Percentiles rank a stretch among this genome's conserved stretches.
Conservation (phyloP, 2,113 vertebrate genomes). For the Panthera tigris region DNA sequence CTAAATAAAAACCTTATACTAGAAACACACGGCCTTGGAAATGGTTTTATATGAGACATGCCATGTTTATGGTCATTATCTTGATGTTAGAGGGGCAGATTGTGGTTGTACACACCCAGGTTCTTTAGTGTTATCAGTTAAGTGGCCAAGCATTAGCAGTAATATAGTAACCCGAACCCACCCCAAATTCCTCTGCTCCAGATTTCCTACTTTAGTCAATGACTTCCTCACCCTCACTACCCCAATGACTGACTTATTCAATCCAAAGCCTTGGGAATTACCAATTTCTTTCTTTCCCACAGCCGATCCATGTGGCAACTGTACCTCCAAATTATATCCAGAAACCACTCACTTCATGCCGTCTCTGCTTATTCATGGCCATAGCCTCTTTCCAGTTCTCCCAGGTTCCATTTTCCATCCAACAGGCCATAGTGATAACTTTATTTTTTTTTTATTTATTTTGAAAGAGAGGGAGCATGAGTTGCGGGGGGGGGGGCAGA, state of each 20-base stretch:
- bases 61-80: fast-evolving
- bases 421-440: neutral
- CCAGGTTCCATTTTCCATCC: neutral
- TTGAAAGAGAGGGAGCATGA: no score
- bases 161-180: neutral
- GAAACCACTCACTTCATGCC: neutral
- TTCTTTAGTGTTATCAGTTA: neutral
- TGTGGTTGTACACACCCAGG: fast-evolving
- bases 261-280: neutral
- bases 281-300: neutral
- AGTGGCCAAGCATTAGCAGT: neutral
- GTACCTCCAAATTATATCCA: neutral
- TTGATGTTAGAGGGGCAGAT: neutral
- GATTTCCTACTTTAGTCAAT: neutral
- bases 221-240: neutral
- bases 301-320: neutral
- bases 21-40: neutral
- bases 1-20: neutral
- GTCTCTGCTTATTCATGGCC: neutral
- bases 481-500: no score
- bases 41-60: neutral
- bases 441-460: neutral
- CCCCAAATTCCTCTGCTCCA: neutral
- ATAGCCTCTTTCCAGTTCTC: neutral
- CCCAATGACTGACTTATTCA: neutral